Percentiles rank a stretch among this genome's conserved stretches.
These are phyloP conservation scores for Carettochelys insculpta DNA, from an alignment of 2,113 vertebrate species.

Conservation along the genomic window DNA sequence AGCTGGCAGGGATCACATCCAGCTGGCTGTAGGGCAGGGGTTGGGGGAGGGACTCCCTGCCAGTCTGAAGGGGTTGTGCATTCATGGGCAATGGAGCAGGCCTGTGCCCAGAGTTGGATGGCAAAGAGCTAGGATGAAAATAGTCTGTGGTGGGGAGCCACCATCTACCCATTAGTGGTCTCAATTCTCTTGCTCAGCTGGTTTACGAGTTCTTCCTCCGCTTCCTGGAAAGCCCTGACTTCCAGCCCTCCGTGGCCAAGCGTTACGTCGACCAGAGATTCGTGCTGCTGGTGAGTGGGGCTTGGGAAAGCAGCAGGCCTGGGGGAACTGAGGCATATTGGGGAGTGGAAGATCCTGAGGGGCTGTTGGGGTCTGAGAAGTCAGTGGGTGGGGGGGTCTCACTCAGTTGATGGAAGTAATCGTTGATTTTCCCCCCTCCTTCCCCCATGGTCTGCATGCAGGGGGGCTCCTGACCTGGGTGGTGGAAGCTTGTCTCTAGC, in stretches of 20 bases:
- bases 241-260: conserved; percentile 93
- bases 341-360: background rate
- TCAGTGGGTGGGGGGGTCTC: background rate
- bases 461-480: background rate
- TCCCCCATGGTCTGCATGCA: background rate
- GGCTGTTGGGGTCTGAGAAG: background rate
- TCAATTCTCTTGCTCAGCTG: conserved; percentile 72
- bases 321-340: background rate
- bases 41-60: background rate
- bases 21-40: background rate
- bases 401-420: background rate
- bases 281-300: conserved; percentile 85
- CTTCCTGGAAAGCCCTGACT: conserved; percentile 93
- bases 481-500: background rate
- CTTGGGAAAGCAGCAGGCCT: background rate
- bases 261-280: conserved; percentile 95
- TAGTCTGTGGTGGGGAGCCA: too few relatives aligned
- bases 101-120: background rate
- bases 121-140: background rate
- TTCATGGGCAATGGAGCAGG: background rate
- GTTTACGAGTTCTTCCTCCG: conserved; percentile 95
- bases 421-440: background rate
- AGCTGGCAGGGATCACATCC: background rate
- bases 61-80: too few relatives aligned
- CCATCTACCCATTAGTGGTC: background rate